Base-by-base conservation (phyloP, 2,888 invertebrate genomes). In the Neoitamus cyanurus region DNA sequence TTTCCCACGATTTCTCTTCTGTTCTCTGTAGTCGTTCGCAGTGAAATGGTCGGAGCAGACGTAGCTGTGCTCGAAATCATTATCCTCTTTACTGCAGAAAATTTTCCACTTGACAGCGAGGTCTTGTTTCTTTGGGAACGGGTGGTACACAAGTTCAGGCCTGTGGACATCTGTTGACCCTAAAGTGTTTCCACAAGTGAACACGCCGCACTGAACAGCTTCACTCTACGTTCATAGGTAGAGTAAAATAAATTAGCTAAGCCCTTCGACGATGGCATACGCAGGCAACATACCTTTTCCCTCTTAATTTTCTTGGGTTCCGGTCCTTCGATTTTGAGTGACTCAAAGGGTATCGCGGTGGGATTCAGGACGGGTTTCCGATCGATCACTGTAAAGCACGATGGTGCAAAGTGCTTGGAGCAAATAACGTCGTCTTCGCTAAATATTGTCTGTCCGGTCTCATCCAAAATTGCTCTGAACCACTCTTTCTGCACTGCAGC, bases 11-110 rank as follows among this genome's bases (percentile, higher is more conserved):
- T 20, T 34, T 58, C 78, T 80, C 30, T 31, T 80, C n/a, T 70
- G 70, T 30, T 83, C n/a, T n/a, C n/a, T 83, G 42, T 72, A 85
- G 34, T 83, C 85, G 11, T 34, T 20, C 1, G 28, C 31, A 5
- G 42, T 15, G 72, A 85, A 85, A 15, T 85, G 85, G 15, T 85
- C 85, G 1, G 85, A 70, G 34, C 85, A 84, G 9, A 84, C 34
- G 68, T 72, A 83, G 28, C 48, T 69, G 2, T 83, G 15, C 3
- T 20, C 58, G 20, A 15, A 83, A 30, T 80, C 80, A 3, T 68
- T 13, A 48, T 84, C 80, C 11, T 30, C n/a, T 72, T 84, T 78
- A 72, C 84, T 84, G 28, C 85, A 85, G 58, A 85, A 85, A n/a
- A 58, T 11, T 31, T 73, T 80, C 85, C 85, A 84, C 6, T 36